Evolutionary conservation across 2,888 invertebrate species (phyloP), one percentile per base, ranked within the genome.

Genomic region (Aphodius granarius): DNA sequence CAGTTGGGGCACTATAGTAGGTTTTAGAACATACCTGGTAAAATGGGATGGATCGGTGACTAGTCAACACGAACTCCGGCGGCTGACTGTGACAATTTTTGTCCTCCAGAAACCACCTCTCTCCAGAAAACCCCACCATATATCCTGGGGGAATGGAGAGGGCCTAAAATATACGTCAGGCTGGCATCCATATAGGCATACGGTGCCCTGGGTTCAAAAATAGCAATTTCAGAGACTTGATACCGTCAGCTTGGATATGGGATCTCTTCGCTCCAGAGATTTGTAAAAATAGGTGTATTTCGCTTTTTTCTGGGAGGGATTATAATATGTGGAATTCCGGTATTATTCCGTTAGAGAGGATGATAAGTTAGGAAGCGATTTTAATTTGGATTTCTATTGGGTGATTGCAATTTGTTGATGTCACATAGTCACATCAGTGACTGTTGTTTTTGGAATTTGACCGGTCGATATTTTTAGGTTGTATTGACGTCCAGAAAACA

Each of bases 71-170:
- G 88, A 87, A 86, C 83, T 86, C 87, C 87, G 85, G 86, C 86
- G 88, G 89, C 88, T 89, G 92, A 92, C 92, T 92, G 92, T 90
- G 90, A 89, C 89, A 89, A 89, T 88, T 88, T 88, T 87, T 83
- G 80, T 79, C 79, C 80, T 80, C 80, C 71, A 65, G 75, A 43
- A 74, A 76, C 77, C 79, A 77, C 78, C 80, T 76, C 79, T 78
- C 78, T 78, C 22, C 72, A 70, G 76, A 71, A 73, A 21, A 15
- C 63, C 62, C 66, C 62, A 19, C 73, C 68, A 68, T 15, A 23
- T 43, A 66, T 43, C 43, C 43, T 43, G 3, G 22, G 18, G 23
- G 23, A 22, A 71, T 18, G 63, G 71, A 21, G 23, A 21, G 66
- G 22, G 68, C 21, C 20, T 43, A 43, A 43, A 43, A 43, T 43